Evolutionary conservation across 2,888 invertebrate genomes (phyloP).

Genomic region (Melieria omissa): DNA sequence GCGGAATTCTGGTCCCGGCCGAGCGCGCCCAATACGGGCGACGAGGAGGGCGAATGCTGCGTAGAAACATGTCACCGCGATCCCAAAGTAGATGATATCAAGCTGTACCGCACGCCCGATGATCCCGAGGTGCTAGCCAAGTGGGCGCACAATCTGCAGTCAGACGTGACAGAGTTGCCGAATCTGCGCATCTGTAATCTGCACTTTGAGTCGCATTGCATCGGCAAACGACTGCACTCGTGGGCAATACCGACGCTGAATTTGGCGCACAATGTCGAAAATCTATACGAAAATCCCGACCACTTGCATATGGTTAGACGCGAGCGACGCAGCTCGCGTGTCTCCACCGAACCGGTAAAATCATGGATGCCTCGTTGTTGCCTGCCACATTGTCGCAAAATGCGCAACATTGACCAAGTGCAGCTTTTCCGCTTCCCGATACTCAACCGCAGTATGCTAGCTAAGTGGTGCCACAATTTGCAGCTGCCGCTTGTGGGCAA

Average conservation of each 20-base stretch:
- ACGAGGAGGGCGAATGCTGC: constrained; percentile 60
- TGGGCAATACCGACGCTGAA: constrained; percentile 62
- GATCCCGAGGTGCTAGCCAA: constrained; percentile 56
- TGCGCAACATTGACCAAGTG: constrained; percentile 54
- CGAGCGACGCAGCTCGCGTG: constrained; percentile 28
- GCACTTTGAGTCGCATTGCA: constrained; percentile 59
- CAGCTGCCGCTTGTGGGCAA: constrained; percentile 58
- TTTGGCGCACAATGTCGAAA: constrained; percentile 54
- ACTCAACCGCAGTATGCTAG: constrained; percentile 56
- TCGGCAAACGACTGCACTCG: constrained; percentile 58
- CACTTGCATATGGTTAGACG: constrained; percentile 43
- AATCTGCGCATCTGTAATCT: constrained; percentile 56
- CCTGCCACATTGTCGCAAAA: constrained; percentile 59
- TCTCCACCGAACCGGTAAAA: constrained; percentile 37
- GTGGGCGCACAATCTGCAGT: constrained; percentile 59
- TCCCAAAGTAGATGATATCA: constrained; percentile 60
- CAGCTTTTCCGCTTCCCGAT: constrained; percentile 60
- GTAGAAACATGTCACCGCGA: constrained; percentile 58
- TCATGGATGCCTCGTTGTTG: constrained; percentile 61
- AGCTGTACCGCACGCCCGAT: constrained; percentile 58
- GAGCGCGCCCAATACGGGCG: constrained; percentile 54
- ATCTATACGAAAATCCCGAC: constrained; percentile 59
- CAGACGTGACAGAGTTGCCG: constrained; percentile 49
- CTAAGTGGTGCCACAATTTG: constrained; percentile 61
- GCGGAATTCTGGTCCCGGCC: constrained; percentile 52